Evolutionary conservation across 2,888 invertebrate species (phyloP).

Genomic region (Micoletzkya japonica): DNA sequence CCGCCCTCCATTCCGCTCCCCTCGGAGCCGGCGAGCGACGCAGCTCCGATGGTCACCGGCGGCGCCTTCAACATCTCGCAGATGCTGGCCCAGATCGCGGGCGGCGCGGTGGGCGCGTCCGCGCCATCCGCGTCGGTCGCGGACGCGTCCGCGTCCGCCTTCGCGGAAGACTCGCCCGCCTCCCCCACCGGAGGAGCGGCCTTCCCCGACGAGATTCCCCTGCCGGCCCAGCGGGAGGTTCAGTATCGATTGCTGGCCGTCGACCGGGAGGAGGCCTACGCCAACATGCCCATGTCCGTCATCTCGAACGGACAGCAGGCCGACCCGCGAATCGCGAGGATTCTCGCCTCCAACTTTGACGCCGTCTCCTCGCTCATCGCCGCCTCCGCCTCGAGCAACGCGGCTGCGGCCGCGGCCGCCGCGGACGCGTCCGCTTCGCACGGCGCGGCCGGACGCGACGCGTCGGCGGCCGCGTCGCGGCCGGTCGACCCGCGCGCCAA

Average conservation of each 20-base stretch:
- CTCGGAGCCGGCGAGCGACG: background rate
- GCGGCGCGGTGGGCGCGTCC: background rate
- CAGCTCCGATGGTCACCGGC: background rate
- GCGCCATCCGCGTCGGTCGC: background rate
- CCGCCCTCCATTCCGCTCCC: background rate
- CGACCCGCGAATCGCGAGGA: slow-evolving; percentile 24
- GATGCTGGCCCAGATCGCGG: slow-evolving; percentile 29
- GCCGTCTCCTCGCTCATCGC: slow-evolving; percentile 24
- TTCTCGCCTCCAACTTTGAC: slow-evolving; percentile 23
- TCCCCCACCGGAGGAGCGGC: slow-evolving; percentile 1
- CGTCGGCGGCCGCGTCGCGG: background rate
- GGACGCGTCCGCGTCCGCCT: background rate
- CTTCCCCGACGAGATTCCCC: background rate
- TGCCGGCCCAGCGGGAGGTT: background rate
- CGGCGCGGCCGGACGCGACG: background rate
- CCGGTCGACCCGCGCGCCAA: slow-evolving; percentile 20
- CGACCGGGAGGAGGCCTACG: slow-evolving; percentile 9
- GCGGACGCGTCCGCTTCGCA: background rate
- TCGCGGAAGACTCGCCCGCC: slow-evolving; percentile 19
- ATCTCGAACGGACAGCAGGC: slow-evolving; percentile 5
- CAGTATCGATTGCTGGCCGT: slow-evolving; percentile 14
- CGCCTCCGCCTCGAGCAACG: too few species aligned
- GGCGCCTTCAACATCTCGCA: slow-evolving; percentile 22
- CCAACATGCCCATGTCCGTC: slow-evolving; percentile 6
- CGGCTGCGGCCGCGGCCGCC: background rate